Evolutionary conservation across 2,113 vertebrate genomes (phyloP), one percentile per base, ranked within the genome.

Genomic region (Siniperca knerii): DNA sequence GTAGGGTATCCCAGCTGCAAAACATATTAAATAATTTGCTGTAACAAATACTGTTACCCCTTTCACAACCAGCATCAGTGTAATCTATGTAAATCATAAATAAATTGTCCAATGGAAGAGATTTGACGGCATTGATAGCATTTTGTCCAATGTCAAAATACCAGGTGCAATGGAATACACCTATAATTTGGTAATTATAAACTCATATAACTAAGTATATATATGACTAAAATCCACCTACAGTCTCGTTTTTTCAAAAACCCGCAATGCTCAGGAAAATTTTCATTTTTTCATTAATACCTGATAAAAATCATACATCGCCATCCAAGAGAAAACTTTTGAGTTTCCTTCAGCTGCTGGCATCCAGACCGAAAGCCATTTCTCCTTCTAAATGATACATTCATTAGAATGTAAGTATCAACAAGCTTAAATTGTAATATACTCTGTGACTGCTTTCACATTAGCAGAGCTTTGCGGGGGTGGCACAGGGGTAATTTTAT

Each of bases 131-230:
- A 76, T 29, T 65, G 87, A 92, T 93, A 93, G 33, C 73, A 92
- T 93, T 91, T 92, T 86, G 76, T 87, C 83, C 83, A 86, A 85
- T 67, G 81, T 90, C 85, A 88, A 93, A 93, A 91, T 85, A 88
- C 90, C 92, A 93, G 87, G 90, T 93, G 88, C 88, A 89, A 54
- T 75, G 82, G 89, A 80, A 89, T 91, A 91, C 90, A 89, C 91
- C 90, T 92, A 91, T 91, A 94, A 93, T 93, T 93, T 89, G 4
- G 71, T 89, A 87, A 93, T 91, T 93, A 89, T 78, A 90, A 93
- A 57, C 82, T 85, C 75, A 82, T 90, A 93, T 93, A 82, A 70
- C 64, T 61, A 75, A 82, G 81, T 90, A 82, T 82, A 85, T 87
- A 75, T 88, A 86, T 88, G 90, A 90, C 87, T 86, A 82, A 91